A percentile compares a stretch with the other conserved stretches of the same genome.
Evolutionary conservation across 1,140 invertebrate species (phyloP).

Genomic region (Drusus annulatus): DNA sequence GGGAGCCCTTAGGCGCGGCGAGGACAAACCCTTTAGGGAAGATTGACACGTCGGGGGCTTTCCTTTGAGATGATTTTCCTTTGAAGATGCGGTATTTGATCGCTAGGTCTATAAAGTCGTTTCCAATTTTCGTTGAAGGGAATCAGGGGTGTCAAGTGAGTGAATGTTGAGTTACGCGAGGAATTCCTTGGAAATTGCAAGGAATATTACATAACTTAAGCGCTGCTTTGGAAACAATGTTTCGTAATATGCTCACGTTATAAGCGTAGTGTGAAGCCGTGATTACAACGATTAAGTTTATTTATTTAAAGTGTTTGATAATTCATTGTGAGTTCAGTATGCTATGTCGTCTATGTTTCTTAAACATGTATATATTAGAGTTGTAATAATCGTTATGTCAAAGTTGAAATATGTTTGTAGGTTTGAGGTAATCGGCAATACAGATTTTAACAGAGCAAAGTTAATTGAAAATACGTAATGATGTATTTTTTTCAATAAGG

Average conservation of each 20-base stretch:
- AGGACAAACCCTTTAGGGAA: constrained; percentile 19
- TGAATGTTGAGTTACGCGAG: background rate
- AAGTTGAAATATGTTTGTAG: too few species aligned
- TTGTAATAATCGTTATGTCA: too few species aligned
- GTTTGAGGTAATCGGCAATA: too few species aligned
- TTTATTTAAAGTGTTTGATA: background rate
- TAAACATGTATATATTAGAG: too few species aligned
- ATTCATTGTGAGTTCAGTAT: too few species aligned
- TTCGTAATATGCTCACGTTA: background rate
- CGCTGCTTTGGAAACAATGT: background rate
- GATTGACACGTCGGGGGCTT: constrained; percentile 24
- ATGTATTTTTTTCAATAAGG: too few species aligned
- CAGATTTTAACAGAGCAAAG: too few species aligned
- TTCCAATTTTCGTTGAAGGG: constrained; percentile 7
- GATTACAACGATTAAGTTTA: background rate
- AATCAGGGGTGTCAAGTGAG: background rate
- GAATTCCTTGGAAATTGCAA: background rate
- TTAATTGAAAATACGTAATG: too few species aligned
- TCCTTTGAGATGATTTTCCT: constrained; percentile 34
- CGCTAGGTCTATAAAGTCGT: constrained; percentile 9
- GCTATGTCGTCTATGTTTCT: too few species aligned
- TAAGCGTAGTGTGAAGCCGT: background rate
- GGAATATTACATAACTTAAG: background rate
- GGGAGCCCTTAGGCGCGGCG: background rate
- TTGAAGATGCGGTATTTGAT: constrained; percentile 36